Percentiles rank a stretch among this genome's conserved stretches.
Evolutionary conservation across 2,888 invertebrate species (phyloP).

Genomic region (Epinotia ramella): DNA sequence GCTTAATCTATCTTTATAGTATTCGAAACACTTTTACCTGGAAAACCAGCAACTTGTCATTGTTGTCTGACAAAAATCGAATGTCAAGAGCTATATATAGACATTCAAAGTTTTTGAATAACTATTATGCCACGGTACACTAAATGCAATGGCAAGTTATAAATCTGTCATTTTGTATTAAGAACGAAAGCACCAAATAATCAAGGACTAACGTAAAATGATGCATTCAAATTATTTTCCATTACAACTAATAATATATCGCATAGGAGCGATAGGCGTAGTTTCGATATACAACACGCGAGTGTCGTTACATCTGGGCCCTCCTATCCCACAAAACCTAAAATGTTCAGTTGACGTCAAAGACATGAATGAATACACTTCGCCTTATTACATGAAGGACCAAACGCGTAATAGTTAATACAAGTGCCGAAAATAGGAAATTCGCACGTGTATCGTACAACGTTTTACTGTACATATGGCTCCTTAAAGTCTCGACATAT

Average conservation of each 20-base stretch:
- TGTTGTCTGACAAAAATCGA: not conserved
- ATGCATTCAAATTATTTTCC: not conserved
- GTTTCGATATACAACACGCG: not conserved
- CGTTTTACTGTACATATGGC: too few species aligned
- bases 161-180: not conserved
- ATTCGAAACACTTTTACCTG: conserved; percentile 28
- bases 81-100: not conserved
- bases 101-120: not conserved
- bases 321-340: not conserved
- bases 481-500: too few species aligned
- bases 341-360: too few species aligned
- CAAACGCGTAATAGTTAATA: too few species aligned
- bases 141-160: not conserved
- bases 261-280: not conserved
- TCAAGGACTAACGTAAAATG: not conserved
- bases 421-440: too few species aligned
- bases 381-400: too few species aligned
- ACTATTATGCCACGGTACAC: not conserved
- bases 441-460: too few species aligned
- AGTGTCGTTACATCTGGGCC: not conserved
- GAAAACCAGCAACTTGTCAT: conserved; percentile 4
- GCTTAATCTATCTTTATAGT: conserved; percentile 21
- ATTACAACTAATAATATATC: not conserved
- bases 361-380: too few species aligned
- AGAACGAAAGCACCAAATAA: conserved; percentile 11